phyloP scores from a whole-genome alignment of 2,113 vertebrate genomes.

The Prinia subflava region DNA sequence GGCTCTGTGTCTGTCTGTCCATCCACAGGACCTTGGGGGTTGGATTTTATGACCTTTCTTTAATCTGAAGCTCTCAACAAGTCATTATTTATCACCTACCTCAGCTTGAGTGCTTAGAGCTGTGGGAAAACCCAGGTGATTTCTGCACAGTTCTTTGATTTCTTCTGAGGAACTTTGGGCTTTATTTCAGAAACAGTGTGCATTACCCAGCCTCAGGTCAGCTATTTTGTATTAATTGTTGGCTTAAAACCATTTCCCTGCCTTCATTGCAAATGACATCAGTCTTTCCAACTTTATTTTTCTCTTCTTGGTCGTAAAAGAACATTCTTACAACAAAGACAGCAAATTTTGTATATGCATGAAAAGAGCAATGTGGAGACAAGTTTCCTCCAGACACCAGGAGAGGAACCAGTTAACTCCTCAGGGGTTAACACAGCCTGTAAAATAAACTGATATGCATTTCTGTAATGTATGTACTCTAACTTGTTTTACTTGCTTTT shows the following conservation, averaged over 20 bases:
- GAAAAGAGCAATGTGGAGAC: not conserved
- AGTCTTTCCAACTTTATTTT: not conserved
- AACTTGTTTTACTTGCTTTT: slow-evolving; percentile 10
- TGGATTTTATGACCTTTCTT: not conserved
- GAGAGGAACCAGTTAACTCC: not conserved
- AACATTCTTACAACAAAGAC: not conserved
- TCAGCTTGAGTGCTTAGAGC: not conserved
- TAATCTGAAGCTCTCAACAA: not conserved
- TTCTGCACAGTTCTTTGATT: not conserved
- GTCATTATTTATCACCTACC: not conserved
- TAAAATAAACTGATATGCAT: not conserved
- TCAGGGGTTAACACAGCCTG: not conserved
- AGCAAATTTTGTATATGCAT: not conserved
- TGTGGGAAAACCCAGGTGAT: not conserved
- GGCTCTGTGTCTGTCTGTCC: not conserved
- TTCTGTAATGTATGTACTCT: not conserved
- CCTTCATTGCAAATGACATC: not conserved
- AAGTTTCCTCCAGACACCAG: not conserved
- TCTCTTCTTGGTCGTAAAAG: not conserved
- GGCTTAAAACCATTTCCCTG: slow-evolving; percentile 18
- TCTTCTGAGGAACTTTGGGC: not conserved
- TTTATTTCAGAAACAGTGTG: not conserved
- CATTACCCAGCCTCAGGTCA: not conserved
- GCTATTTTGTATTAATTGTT: not conserved
- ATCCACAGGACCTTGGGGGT: not conserved